Conservation (phyloP, 2,797 vertebrate genomes). For the Parambassis ranga region DNA sequence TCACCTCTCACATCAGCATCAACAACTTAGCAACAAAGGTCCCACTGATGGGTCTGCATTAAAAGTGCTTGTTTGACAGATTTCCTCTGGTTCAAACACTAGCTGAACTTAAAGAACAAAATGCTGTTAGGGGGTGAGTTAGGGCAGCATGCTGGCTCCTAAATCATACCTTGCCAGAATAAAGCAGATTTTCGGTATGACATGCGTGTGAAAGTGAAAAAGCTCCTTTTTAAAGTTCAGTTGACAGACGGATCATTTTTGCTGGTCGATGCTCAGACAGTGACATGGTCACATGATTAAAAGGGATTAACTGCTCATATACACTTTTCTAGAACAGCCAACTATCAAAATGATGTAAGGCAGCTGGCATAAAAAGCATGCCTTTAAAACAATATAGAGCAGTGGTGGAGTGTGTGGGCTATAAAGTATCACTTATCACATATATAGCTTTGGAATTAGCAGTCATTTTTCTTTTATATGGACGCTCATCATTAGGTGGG, state of each 20-base stretch:
- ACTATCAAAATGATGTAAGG: neutral
- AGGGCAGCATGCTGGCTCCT: too few species aligned
- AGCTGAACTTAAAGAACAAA: too few species aligned
- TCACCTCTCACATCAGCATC: conserved; percentile 28
- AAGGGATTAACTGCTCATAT: neutral
- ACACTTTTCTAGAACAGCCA: neutral
- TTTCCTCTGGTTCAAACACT: too few species aligned
- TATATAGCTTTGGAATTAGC: conserved; percentile 29
- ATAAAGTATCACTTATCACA: conserved; percentile 2
- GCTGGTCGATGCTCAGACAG: neutral
- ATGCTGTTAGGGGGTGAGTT: too few species aligned
- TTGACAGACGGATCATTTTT: neutral
- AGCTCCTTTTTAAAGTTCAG: too few species aligned
- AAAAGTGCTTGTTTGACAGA: too few species aligned
- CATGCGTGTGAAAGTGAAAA: too few species aligned
- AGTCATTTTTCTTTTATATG: conserved; percentile 54
- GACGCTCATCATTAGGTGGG: conserved; percentile 22
- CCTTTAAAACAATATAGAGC: neutral
- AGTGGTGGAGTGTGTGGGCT: neutral
- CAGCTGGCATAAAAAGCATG: neutral
- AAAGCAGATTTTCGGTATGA: too few species aligned
- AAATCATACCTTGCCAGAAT: too few species aligned
- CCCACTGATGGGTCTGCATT: neutral
- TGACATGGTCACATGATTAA: neutral
- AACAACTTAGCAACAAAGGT: neutral